A percentile compares a stretch with the other conserved stretches of the same genome.
Conservation (phyloP, 1,140 invertebrate species). For the Pogonognathellus flavescens region DNA sequence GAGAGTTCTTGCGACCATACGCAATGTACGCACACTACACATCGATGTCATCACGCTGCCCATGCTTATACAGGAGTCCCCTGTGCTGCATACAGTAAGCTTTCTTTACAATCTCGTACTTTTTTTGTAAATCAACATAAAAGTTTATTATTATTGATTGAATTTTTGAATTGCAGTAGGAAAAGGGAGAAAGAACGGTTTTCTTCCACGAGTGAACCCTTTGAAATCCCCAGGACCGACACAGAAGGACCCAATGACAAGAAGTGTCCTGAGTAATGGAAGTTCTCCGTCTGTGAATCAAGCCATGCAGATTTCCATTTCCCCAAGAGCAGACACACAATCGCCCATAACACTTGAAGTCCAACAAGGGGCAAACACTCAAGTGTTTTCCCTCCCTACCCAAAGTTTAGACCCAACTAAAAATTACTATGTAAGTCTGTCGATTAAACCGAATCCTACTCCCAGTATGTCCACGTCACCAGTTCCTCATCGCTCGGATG, state of each 20-base stretch:
- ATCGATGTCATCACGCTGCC: constrained; percentile 84
- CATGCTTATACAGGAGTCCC: constrained; percentile 92
- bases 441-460: constrained; percentile 75
- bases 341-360: constrained; percentile 65
- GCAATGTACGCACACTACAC: constrained; percentile 85
- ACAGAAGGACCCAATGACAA: constrained; percentile 39
- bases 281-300: constrained; percentile 1
- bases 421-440: constrained; percentile 90
- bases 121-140: no score
- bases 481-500: background rate
- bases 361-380: constrained; percentile 77
- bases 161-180: constrained; percentile 47
- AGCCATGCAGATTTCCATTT: constrained; percentile 54
- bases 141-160: background rate
- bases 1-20: constrained; percentile 73
- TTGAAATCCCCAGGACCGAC: constrained; percentile 63
- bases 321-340: constrained; percentile 37
- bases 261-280: background rate
- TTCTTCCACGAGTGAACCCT: constrained; percentile 64
- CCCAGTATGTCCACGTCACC: constrained; percentile 5
- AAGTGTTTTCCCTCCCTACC: constrained; percentile 83
- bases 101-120: background rate
- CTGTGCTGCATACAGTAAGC: constrained; percentile 86
- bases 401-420: constrained; percentile 88
- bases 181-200: constrained; percentile 53